These are phyloP conservation scores for Escarpia spicata DNA, from an alignment of 2,888 invertebrate species.

Conservation along the genomic window DNA sequence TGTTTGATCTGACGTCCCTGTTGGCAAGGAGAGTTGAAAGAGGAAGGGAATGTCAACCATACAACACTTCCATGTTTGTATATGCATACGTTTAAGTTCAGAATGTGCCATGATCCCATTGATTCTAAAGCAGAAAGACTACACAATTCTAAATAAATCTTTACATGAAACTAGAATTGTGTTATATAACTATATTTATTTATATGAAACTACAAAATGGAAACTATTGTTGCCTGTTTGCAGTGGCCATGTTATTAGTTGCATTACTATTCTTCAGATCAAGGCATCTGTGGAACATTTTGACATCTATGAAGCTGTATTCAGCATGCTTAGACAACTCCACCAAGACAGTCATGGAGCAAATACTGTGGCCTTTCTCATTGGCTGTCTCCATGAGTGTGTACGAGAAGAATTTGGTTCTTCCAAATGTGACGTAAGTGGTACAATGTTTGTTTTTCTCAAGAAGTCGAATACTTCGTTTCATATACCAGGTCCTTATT, in stretches of 20 bases:
- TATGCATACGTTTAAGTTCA: no score
- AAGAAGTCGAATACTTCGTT: no score
- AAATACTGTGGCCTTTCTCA: background rate
- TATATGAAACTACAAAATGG: background rate
- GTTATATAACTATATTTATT: background rate
- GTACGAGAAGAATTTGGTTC: background rate
- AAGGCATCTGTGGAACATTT: background rate
- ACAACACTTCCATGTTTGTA: no score
- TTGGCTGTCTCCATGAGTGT: background rate
- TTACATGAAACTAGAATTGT: background rate
- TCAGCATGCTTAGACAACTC: background rate
- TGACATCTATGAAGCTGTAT: conserved; percentile 13
- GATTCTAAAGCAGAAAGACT: no score
- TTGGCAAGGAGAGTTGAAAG: no score
- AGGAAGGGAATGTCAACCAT: no score
- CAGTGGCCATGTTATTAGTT: background rate
- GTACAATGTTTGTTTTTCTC: background rate
- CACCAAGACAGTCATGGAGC: background rate
- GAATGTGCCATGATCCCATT: no score
- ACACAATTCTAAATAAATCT: background rate
- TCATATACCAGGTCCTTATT: no score
- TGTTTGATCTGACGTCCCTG: no score
- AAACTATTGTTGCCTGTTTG: background rate
- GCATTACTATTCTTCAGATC: background rate
- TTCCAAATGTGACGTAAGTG: background rate